A percentile compares a stretch with the other conserved stretches of the same genome.
Conservation (phyloP, 2,888 invertebrate species). For the Sphaerophoria taeniata region DNA sequence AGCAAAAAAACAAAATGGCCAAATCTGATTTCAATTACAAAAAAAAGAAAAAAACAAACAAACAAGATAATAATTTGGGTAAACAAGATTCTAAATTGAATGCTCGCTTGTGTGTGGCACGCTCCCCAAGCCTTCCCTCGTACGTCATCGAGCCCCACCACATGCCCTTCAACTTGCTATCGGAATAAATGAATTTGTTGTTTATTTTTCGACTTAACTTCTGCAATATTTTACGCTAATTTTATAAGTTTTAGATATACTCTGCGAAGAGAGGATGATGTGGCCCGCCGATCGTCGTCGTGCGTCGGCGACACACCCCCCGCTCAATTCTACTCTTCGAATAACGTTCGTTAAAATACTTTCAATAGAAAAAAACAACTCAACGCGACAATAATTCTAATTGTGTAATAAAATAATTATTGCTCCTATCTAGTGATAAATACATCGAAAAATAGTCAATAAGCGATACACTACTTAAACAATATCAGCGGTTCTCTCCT, state of each 20-base stretch:
- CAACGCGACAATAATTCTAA: conserved; percentile 53
- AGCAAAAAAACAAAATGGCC: conserved; percentile 19
- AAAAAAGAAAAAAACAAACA: conserved; percentile 48
- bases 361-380: conserved; percentile 58
- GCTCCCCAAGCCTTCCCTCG: too few species aligned
- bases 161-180: too few species aligned
- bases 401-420: conserved; percentile 27
- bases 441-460: conserved; percentile 73
- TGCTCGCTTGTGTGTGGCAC: conserved; percentile 5
- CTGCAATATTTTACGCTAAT: background rate
- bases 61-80: background rate
- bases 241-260: too few species aligned
- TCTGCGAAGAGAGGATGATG: too few species aligned
- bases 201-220: background rate
- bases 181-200: background rate
- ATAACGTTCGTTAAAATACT: conserved; percentile 38
- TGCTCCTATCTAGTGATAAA: conserved; percentile 74
- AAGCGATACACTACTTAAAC: conserved; percentile 61
- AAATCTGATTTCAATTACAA: conserved; percentile 41
- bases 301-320: conserved; percentile 9
- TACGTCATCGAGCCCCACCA: too few species aligned
- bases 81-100: conserved; percentile 52
- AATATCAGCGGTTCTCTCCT: conserved; percentile 72
- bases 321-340: conserved; percentile 2
- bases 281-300: too few species aligned